Conservation (phyloP, 2,888 invertebrate genomes). For the Automeris io region DNA sequence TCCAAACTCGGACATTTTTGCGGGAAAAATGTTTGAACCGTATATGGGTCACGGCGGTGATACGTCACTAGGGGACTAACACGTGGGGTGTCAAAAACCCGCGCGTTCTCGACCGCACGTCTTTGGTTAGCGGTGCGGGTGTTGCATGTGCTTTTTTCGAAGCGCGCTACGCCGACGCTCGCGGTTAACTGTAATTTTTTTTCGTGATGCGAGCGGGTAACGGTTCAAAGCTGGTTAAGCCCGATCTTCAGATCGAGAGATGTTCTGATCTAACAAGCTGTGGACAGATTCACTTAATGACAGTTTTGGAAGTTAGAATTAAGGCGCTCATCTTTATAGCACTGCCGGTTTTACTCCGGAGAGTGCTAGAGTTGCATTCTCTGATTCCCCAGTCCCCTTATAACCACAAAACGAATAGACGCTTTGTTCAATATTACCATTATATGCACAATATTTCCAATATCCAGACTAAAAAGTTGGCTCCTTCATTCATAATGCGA, state of each 20-base stretch:
- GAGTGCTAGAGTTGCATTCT: too few species aligned
- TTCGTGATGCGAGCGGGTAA: constrained; percentile 64
- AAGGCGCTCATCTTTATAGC: too few species aligned
- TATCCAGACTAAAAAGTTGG: too few species aligned
- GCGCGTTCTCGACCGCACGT: constrained; percentile 51
- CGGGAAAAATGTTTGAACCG: constrained; percentile 24
- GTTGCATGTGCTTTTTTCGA: constrained; percentile 66
- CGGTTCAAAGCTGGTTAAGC: constrained; percentile 55
- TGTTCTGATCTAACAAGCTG: too few species aligned
- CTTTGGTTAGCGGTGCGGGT: constrained; percentile 56
- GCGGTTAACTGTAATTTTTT: constrained; percentile 69
- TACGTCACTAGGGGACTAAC: constrained; percentile 17
- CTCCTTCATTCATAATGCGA: too few species aligned
- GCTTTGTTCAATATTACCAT: too few species aligned
- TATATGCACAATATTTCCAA: too few species aligned
- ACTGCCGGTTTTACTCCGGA: too few species aligned
- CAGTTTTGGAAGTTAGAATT: too few species aligned
- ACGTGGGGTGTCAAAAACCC: constrained; percentile 47
- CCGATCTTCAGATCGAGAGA: constrained; percentile 9
- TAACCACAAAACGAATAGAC: too few species aligned
- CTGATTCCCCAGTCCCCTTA: too few species aligned
- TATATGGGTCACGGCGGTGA: constrained; percentile 12
- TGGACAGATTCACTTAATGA: too few species aligned
- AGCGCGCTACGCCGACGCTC: constrained; percentile 43
- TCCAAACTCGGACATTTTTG: constrained; percentile 49